Base-by-base conservation (phyloP, 2,888 invertebrate species). In the Calliscelio sp. region DNA sequence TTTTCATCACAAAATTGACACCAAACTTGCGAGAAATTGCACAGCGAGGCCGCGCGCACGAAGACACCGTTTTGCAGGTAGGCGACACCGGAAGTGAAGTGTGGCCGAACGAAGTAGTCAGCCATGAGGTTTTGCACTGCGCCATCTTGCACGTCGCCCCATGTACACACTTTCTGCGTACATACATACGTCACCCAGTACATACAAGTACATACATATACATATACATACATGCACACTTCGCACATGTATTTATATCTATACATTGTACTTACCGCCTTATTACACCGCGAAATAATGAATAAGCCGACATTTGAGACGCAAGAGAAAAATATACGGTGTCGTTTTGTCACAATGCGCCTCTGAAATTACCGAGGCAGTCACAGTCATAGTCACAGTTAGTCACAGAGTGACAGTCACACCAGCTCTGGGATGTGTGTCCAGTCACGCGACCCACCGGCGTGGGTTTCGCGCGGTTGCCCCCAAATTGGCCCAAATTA, bases 401-500 rank as follows among this genome's bases (percentile, higher is more conserved):
- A 87, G 88, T 89, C 88, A 87, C 87, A 85, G 87, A 86, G 86
- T 86, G 84, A 87, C 87, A 86, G 87, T 87, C 87, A 84, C 87
- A 86, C 87, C 83, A 84, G 55, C n/a, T 80, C 74, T 18, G 85
- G 84, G 86, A 84, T 84, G 81, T 74, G 85, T 79, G 85, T 84
- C 86, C 85, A 84, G 86, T 86, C 86, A 86, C 85, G 86, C 85
- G 85, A 84, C 82, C 86, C 81, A 75, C 73, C 86, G 81, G 59
- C 89, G 85, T 84, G 90, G 85, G 93, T 92, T 88, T 92, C 92
- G 92, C 91, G 90, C 91, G 89, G 91, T 92, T 93, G 92, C 92
- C 81, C 89, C 88, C 91, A 93, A 93, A 93, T 93, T 93, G 91
- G 91, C 89, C 90, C 89, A 92, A 93, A 93, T 93, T 93, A 92